Evolutionary conservation across 23 tunicate species (phyloP).

Genomic region (Oikopleura vanhoeffeni): DNA sequence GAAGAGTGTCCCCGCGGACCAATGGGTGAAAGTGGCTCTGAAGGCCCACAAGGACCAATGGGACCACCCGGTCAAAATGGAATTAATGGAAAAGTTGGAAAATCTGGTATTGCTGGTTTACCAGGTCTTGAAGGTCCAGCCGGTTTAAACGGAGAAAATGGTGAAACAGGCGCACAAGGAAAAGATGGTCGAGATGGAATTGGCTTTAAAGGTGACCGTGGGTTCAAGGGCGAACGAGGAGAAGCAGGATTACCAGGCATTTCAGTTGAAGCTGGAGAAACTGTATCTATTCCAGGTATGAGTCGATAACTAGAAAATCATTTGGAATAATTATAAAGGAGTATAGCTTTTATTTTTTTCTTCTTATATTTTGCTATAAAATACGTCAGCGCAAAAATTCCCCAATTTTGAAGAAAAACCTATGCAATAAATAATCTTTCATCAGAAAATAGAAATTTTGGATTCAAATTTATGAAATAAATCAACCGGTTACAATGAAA

Average conservation of each 20-base stretch:
- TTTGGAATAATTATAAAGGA: too few species aligned
- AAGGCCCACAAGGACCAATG: not conserved
- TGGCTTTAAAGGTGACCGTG: not conserved
- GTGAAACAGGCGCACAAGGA: not conserved
- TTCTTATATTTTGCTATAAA: too few species aligned
- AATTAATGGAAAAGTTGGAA: not conserved
- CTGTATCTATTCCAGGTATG: not conserved
- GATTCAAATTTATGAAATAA: too few species aligned
- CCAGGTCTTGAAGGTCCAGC: not conserved
- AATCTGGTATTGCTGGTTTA: not conserved
- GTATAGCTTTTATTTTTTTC: too few species aligned
- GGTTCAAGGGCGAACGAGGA: conserved; percentile 1
- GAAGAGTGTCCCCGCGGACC: conserved; percentile 1
- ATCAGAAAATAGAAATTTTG: too few species aligned
- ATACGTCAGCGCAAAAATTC: too few species aligned
- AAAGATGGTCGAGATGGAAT: not conserved
- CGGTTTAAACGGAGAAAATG: not conserved
- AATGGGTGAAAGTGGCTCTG: not conserved
- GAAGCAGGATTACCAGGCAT: not conserved
- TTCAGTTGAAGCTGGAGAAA: not conserved
- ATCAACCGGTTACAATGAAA: too few species aligned
- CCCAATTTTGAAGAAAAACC: too few species aligned
- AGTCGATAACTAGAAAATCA: too few species aligned
- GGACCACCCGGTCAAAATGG: not conserved
- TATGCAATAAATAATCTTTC: too few species aligned